Evolutionary conservation across 2,113 vertebrate species (phyloP), one percentile per base, ranked within the genome.

Genomic region (Ariopsis seemanni): DNA sequence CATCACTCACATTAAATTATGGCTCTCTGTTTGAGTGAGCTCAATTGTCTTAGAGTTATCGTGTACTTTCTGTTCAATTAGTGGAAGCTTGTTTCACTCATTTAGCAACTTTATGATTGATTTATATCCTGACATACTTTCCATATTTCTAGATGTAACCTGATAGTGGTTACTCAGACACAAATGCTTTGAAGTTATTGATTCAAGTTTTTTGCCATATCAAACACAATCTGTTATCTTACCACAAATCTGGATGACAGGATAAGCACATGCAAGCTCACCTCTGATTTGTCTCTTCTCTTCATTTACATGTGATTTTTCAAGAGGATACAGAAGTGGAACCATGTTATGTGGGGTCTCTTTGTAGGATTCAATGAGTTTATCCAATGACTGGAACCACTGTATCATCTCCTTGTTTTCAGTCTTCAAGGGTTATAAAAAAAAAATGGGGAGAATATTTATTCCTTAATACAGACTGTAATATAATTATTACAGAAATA

Each of bases 261-360:
- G n/a, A 74, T 18, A 50, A 87, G 5, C 10, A 42, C n/a, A 55
- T 1, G n/a, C 50, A 60, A 6, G 74, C 53, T 53, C 48, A 94
- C 94, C 93, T 84, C 82, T 67, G 58, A 34, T 42, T 1, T 50
- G 65, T 82, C 52, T 88, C 30, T 65, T 20, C 82, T 83, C 42
- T 42, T 48, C 50, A 55, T 60, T 80, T 25, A 94, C 67, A 55
- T 83, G 87, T 53, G 87, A 88, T 88, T 91, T 93, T 89, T 93
- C 88, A 87, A 94, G 85, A 12, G 94, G 94, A 8, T 91, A 81
- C 55, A 78, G 91, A 77, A 93, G 92, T 0, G 91, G 89, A 20
- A 79, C 67, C 9, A 91, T 60, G 10, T 67, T 79, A 25, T 57
- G n/a, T 1, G 78, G 50, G 22, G 18, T 50, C 67, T n/a, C 25